Percentiles rank a stretch among this genome's conserved stretches.
Conservation (phyloP, 2,113 vertebrate genomes). For the Donacobius atricapilla region DNA sequence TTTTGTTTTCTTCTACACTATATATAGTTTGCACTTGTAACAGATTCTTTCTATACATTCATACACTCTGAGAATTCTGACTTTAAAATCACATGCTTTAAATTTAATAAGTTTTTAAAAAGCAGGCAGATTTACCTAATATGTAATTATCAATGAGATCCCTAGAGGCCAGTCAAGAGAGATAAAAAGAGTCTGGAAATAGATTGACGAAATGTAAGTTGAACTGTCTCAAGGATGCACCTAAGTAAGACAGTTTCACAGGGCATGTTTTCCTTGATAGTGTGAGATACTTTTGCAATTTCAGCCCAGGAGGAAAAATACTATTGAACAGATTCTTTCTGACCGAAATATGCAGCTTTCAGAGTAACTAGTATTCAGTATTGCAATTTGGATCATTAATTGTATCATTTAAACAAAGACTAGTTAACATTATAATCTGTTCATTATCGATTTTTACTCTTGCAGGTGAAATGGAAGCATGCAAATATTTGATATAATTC, state of each 20-base stretch:
- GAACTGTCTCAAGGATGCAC: not conserved
- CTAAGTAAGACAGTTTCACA: not conserved
- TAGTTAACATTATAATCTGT: not conserved
- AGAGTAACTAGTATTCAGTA: not conserved
- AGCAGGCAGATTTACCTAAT: not conserved
- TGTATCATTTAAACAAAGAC: not conserved
- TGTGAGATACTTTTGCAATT: not conserved
- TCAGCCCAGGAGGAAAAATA: not conserved
- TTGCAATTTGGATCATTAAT: not conserved
- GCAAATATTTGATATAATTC: not conserved
- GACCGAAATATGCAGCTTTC: not conserved
- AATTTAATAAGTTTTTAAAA: not conserved
- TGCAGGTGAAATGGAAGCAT: not conserved
- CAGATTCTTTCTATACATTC: not conserved
- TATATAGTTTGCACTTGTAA: not conserved
- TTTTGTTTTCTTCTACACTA: not conserved
- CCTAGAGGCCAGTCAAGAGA: not conserved
- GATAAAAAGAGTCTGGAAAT: not conserved
- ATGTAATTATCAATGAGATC: not conserved
- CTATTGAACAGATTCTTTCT: not conserved
- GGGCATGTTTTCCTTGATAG: not conserved
- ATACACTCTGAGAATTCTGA: not conserved
- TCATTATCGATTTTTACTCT: not conserved
- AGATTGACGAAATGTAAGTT: not conserved
- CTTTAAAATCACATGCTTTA: not conserved